Conservation (phyloP, 2,797 vertebrate species). For the Acanthurus tractus region DNA sequence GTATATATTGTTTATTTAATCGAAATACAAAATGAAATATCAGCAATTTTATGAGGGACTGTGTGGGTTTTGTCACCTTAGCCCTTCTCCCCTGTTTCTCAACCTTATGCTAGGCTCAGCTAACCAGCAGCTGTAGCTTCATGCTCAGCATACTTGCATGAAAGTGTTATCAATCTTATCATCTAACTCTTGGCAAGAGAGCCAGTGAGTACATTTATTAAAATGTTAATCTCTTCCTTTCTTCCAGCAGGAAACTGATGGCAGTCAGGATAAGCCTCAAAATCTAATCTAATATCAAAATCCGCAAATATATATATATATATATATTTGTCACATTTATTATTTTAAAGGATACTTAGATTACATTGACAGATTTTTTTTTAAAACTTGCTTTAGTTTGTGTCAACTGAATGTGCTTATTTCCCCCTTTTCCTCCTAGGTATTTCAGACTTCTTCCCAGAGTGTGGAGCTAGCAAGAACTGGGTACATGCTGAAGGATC, state of each 20-base stretch:
- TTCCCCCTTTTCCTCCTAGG: constrained; percentile 26
- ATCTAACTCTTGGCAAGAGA: too few species aligned
- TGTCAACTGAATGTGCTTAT: constrained; percentile 13
- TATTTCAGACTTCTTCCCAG: constrained; percentile 38
- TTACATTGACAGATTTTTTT: constrained; percentile 4
- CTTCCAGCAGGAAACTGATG: too few species aligned
- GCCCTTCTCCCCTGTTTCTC: not conserved
- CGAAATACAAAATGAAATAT: not conserved
- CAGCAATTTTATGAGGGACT: not conserved
- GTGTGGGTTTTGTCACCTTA: not conserved
- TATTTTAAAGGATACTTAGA: not conserved
- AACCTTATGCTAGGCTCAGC: not conserved
- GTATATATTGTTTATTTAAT: not conserved
- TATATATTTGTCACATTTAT: not conserved
- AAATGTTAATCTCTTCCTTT: too few species aligned
- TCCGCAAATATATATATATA: constrained; percentile 16
- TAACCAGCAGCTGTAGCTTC: not conserved
- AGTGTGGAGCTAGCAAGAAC: constrained; percentile 34
- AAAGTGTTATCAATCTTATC: too few species aligned
- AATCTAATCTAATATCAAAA: not conserved
- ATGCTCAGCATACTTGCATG: too few species aligned
- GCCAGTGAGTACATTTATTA: too few species aligned
- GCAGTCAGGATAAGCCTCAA: too few species aligned
- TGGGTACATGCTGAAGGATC: constrained; percentile 59
- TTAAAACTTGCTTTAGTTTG: constrained; percentile 10